Percentiles rank a stretch among this genome's conserved stretches.
phyloP scores from a whole-genome alignment of 1,140 invertebrate species.

The Chrysoperla carnea region DNA sequence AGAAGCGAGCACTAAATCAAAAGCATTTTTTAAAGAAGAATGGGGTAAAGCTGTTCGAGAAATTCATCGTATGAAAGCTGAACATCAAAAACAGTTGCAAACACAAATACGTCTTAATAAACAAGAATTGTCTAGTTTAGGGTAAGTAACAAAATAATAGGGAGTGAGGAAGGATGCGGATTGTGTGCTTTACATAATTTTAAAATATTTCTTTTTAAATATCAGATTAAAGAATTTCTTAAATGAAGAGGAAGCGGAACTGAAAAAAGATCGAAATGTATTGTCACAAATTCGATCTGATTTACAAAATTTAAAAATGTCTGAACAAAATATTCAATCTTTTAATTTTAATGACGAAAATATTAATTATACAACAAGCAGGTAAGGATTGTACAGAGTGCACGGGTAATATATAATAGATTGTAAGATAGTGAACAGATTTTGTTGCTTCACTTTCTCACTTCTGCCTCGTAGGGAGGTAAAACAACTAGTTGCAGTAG shows the following conservation, averaged over 20 bases:
- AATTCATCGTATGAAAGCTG: conserved; percentile 28
- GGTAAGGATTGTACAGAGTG: too few relatives aligned
- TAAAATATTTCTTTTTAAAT: background rate
- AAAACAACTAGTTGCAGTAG: too few relatives aligned
- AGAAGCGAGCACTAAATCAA: conserved; percentile 27
- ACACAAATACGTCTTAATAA: conserved; percentile 16
- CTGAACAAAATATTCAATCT: too few relatives aligned
- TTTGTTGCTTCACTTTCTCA: too few relatives aligned
- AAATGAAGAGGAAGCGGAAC: background rate
- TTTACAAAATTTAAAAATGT: background rate
- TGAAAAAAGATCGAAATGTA: background rate
- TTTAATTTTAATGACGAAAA: too few relatives aligned
- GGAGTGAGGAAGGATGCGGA: too few relatives aligned
- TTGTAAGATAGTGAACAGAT: too few relatives aligned
- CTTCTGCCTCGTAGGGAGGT: too few relatives aligned
- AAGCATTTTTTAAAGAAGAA: conserved; percentile 39
- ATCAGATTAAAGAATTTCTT: background rate
- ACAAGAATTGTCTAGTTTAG: conserved; percentile 10
- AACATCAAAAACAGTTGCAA: conserved; percentile 24
- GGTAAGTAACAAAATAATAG: conserved; percentile 7
- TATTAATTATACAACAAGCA: too few relatives aligned
- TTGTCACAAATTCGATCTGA: background rate
- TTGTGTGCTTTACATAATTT: background rate
- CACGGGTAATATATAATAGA: too few relatives aligned
- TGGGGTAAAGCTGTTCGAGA: conserved; percentile 34